Evolutionary conservation across 1,140 invertebrate genomes (phyloP).

Genomic region (Anastrepha obliqua): DNA sequence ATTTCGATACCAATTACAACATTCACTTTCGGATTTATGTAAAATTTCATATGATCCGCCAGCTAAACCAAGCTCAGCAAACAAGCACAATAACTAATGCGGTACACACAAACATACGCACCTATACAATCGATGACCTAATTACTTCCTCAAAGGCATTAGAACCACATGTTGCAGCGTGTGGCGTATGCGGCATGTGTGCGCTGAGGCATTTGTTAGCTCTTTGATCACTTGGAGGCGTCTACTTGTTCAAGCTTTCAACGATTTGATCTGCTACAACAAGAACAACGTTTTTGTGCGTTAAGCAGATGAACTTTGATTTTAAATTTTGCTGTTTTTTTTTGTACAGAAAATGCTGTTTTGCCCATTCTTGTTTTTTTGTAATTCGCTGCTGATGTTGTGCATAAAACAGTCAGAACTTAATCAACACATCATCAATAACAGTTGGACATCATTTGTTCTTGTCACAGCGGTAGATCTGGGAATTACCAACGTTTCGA

Average conservation of each 20-base stretch:
- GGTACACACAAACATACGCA: too few species aligned
- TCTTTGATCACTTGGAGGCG: not conserved
- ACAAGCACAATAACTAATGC: not conserved
- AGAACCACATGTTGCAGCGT: not conserved
- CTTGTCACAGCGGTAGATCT: constrained; percentile 7
- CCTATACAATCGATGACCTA: constrained; percentile 28
- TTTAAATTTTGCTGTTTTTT: constrained; percentile 10
- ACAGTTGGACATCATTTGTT: constrained; percentile 70
- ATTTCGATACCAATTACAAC: not conserved
- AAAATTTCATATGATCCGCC: constrained; percentile 4
- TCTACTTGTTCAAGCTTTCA: not conserved
- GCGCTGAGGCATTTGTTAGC: not conserved
- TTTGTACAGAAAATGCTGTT: not conserved
- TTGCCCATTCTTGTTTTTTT: not conserved
- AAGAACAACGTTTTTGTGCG: not conserved
- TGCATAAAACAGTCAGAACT: constrained; percentile 63
- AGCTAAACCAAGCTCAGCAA: not conserved
- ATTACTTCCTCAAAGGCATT: constrained; percentile 23
- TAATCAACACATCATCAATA: constrained; percentile 74
- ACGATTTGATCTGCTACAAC: not conserved
- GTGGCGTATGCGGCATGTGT: not conserved
- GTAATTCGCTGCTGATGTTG: not conserved
- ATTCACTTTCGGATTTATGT: constrained; percentile 6
- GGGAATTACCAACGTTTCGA: not conserved
- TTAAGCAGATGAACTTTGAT: not conserved